A percentile compares a stretch with the other conserved stretches of the same genome.
Conservation (phyloP, 2,888 invertebrate genomes). For the Cistogaster globosa region DNA sequence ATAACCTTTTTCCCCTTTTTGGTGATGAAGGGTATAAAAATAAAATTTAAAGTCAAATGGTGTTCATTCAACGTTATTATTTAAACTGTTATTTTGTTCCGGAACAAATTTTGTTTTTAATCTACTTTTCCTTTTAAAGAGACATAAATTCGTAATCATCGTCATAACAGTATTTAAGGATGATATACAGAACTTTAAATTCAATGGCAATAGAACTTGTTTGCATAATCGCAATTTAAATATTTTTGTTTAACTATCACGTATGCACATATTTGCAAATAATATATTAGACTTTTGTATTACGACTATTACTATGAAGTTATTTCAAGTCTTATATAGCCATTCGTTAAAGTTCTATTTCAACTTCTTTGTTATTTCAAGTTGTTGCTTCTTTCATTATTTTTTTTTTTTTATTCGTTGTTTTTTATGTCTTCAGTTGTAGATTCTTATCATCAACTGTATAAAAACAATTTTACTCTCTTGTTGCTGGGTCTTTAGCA, state of each 20-base stretch:
- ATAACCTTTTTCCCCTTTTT: too few species aligned
- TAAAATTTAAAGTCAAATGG: too few species aligned
- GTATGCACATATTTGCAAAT: neutral
- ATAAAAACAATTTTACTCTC: slow-evolving; percentile 50
- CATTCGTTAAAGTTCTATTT: neutral
- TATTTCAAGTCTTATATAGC: slow-evolving; percentile 7
- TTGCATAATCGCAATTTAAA: neutral
- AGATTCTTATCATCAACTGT: slow-evolving; percentile 63
- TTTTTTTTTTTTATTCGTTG: neutral
- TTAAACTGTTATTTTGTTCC: too few species aligned
- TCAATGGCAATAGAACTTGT: too few species aligned
- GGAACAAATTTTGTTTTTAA: too few species aligned
- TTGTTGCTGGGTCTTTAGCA: slow-evolving; percentile 37
- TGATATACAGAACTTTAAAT: too few species aligned
- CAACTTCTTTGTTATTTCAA: slow-evolving; percentile 16
- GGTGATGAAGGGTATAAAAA: too few species aligned
- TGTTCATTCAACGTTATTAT: too few species aligned
- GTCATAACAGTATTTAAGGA: neutral
- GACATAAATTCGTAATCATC: neutral
- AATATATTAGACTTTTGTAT: slow-evolving; percentile 27
- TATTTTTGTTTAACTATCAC: neutral
- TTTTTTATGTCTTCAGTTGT: slow-evolving; percentile 43
- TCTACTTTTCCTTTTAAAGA: too few species aligned
- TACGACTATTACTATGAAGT: slow-evolving; percentile 1
- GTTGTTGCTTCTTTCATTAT: slow-evolving; percentile 22